Percentiles rank a stretch among this genome's conserved stretches.
These are phyloP conservation scores for Neogale vison DNA, from an alignment of 2,113 vertebrate species.

Conservation along the genomic window DNA sequence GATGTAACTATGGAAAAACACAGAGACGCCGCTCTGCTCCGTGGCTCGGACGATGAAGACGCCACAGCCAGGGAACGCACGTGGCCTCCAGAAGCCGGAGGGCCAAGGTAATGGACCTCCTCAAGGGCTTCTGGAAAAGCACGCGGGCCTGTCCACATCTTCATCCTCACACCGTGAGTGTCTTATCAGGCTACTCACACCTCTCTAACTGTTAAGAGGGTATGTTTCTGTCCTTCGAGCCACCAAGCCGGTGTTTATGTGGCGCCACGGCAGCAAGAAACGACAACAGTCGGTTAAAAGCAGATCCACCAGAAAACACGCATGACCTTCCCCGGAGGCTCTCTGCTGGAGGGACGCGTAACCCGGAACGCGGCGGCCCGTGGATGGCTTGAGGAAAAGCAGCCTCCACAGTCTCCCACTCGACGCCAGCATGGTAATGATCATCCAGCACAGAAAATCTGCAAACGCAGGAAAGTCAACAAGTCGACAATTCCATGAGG, in stretches of 20 bases:
- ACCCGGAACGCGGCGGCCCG: accelerated
- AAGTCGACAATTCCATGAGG: accelerated
- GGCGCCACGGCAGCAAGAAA: neutral
- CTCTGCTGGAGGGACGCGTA: accelerated
- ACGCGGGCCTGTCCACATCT: neutral
- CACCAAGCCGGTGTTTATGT: neutral
- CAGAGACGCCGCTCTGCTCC: no score
- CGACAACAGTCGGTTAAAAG: accelerated
- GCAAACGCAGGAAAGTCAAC: neutral
- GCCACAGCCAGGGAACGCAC: neutral
- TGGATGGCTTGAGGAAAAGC: accelerated
- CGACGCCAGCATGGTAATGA: accelerated
- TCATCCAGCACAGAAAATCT: neutral
- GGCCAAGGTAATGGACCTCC: neutral
- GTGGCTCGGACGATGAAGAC: accelerated
- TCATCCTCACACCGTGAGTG: neutral
- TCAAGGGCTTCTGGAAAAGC: neutral
- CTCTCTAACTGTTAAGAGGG: neutral
- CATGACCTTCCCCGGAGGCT: neutral
- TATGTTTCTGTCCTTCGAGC: accelerated
- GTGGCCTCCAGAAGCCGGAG: neutral
- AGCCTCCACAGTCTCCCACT: accelerated
- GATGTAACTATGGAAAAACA: accelerated
- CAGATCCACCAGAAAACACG: neutral
- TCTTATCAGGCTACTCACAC: neutral